Base-by-base conservation (phyloP, 2,888 invertebrate genomes). In the Ormyrus labotus region DNA sequence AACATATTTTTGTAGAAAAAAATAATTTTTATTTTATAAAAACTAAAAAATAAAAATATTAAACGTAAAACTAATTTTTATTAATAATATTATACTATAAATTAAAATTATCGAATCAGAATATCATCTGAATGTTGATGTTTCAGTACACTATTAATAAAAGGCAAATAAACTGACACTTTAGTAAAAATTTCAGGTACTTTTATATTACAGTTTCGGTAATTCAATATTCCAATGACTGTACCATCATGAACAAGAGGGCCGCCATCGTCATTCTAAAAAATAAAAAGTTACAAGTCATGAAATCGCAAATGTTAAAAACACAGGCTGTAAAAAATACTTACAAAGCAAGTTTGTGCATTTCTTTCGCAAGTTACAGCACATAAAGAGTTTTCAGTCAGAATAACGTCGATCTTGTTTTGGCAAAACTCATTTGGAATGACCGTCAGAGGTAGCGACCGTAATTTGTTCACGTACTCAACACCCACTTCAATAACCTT, bases 321-420 rank as follows among this genome's bases (percentile, higher is more conserved):
- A 34, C 8, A 45, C 19, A n/a, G 9, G 13, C 0, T 64, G 6
- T 47, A 13, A 63, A 2, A 34, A 34, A 34, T 34, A 34, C 77
- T 77, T 58, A 77, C 70, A 10, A 71, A 70, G 51, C 70, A 77
- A 34, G 70, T 71, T n/a, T 77, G 70, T 0, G 70, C 77, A 3
- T 70, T 65, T 6, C 9, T 64, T 6, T 45, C 9, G 6, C 58
- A 19, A 0, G 77, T 51, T 45, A 55, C 4, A 2, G 77, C 71
- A 51, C 77, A 77, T 8, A 77, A 53, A 48, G 70, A 70, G 5
- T 58, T 70, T 7, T 5, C 50, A n/a, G 70, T 77, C 0, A 77
- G 57, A 6, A 77, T 64, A 11, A 19, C 55, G 6, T 13, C 51
- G 34, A 57, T 63, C 0, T 48, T 11, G 11, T 50, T 45, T n/a